Evolutionary conservation across 2,113 vertebrate species (phyloP).

Genomic region (Cacatua alba): DNA sequence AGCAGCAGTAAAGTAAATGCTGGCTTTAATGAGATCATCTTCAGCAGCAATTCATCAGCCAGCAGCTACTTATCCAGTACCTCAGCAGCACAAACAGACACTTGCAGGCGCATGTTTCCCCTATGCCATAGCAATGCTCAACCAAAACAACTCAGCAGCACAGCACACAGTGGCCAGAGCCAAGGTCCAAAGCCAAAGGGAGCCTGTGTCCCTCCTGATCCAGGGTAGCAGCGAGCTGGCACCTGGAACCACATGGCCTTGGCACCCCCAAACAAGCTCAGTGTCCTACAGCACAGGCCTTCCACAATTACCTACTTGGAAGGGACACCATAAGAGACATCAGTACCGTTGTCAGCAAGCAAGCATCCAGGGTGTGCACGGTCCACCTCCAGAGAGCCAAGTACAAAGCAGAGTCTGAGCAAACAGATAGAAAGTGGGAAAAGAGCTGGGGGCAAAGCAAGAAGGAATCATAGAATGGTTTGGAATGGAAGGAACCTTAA

Average conservation of each 20-base stretch:
- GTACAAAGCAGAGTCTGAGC: background rate
- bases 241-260: background rate
- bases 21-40: background rate
- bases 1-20: background rate
- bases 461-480: background rate
- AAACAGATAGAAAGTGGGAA: background rate
- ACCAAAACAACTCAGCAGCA: accelerated
- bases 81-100: background rate
- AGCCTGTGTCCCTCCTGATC: background rate
- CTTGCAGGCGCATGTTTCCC: background rate
- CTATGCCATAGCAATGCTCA: accelerated
- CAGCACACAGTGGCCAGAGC: accelerated
- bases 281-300: background rate
- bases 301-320: too few species aligned
- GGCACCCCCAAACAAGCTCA: background rate
- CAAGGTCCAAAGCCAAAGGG: background rate
- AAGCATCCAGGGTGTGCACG: accelerated
- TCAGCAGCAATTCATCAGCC: background rate
- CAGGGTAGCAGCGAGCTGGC: background rate
- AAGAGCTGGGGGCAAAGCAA: background rate
- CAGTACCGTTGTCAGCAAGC: background rate
- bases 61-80: background rate
- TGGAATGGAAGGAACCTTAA: background rate
- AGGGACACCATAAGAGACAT: background rate
- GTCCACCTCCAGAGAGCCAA: background rate